These are phyloP conservation scores for Protosalanx chinensis DNA, from an alignment of 2,797 vertebrate genomes.

Conservation along the genomic window DNA sequence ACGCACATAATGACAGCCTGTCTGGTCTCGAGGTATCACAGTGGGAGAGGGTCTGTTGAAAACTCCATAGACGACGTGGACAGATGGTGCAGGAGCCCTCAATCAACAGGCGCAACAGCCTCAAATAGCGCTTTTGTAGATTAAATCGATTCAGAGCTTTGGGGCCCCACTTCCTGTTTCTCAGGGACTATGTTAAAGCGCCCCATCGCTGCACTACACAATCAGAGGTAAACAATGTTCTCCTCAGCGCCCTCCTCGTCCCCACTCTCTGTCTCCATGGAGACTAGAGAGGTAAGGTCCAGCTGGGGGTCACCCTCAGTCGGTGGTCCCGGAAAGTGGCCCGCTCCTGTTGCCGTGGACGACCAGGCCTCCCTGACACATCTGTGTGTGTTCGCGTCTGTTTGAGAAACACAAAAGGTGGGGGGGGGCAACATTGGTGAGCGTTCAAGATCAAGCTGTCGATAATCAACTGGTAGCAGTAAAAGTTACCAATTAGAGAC, in stretches of 20 bases:
- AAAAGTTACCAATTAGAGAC: neutral
- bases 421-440: neutral
- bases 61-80: no score
- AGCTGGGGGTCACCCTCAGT: constrained; percentile 57
- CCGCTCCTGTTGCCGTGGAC: constrained; percentile 40
- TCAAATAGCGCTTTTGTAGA: no score
- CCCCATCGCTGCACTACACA: neutral
- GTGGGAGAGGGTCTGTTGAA: neutral
- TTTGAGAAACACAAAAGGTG: constrained; percentile 21
- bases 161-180: neutral
- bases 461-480: neutral
- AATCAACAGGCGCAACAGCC: no score
- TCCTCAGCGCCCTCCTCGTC: constrained; percentile 74
- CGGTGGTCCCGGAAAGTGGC: constrained; percentile 45
- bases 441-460: neutral
- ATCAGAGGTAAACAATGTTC: constrained; percentile 78
- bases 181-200: no score
- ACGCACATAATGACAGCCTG: neutral
- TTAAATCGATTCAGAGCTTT: no score
- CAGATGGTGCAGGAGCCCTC: no score
- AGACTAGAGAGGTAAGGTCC: constrained; percentile 55
- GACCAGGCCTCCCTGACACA: constrained; percentile 58
- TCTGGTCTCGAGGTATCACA: neutral
- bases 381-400: constrained; percentile 70
- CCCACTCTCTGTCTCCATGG: constrained; percentile 69